These are phyloP conservation scores for Poecilia velifera DNA, from an alignment of 2,797 vertebrate species.

Conservation along the genomic window DNA sequence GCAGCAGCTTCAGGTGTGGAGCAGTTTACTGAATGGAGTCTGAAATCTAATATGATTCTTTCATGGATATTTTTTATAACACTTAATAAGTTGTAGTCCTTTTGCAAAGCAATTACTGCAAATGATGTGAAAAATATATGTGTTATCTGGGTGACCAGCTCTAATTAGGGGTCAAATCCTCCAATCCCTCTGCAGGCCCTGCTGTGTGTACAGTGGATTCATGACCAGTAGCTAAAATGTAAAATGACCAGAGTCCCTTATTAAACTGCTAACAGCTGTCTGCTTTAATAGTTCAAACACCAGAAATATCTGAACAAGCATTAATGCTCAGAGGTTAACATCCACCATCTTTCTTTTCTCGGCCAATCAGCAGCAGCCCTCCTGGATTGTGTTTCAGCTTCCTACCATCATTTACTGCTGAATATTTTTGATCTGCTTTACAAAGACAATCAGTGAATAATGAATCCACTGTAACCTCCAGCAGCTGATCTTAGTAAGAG, in stretches of 20 bases:
- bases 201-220: not conserved
- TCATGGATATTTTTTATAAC: not conserved
- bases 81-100: too few relatives aligned
- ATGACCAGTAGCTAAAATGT: not conserved
- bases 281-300: not conserved
- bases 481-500: not conserved
- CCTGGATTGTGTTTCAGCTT: not conserved
- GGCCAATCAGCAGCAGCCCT: not conserved
- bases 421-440: not conserved
- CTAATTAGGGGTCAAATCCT: not conserved
- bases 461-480: not conserved
- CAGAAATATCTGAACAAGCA: not conserved
- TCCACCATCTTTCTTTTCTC: not conserved
- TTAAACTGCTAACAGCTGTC: not conserved
- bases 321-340: not conserved
- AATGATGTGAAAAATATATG: not conserved
- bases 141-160: not conserved
- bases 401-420: too few relatives aligned
- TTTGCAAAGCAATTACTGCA: too few relatives aligned
- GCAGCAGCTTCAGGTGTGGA: not conserved
- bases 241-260: not conserved
- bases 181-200: not conserved
- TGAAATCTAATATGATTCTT: not conserved
- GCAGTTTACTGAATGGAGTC: not conserved
- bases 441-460: not conserved